Conservation (phyloP, 2,113 vertebrate genomes). For the Paradisaea rubra region DNA sequence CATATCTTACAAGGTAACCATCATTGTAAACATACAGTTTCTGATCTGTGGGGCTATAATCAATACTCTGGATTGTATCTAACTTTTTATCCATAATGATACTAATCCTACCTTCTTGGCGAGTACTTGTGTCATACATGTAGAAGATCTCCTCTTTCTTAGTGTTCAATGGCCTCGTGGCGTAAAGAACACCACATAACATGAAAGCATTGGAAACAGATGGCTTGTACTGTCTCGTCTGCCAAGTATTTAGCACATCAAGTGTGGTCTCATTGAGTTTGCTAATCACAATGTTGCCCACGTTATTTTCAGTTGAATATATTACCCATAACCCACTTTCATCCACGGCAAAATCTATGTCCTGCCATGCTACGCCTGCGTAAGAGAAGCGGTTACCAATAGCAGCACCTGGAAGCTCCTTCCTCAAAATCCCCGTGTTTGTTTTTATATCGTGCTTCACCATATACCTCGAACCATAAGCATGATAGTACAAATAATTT, state of each 20-base stretch:
- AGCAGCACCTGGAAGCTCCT: slow-evolving; percentile 70
- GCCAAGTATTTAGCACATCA: slow-evolving; percentile 85
- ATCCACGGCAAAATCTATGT: slow-evolving; percentile 87
- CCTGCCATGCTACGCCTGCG: slow-evolving; percentile 83
- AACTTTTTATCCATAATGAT: slow-evolving; percentile 67
- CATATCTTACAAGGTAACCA: slow-evolving; percentile 68
- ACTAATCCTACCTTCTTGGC: slow-evolving; percentile 44
- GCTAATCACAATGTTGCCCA: slow-evolving; percentile 90
- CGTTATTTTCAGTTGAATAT: slow-evolving; percentile 88
- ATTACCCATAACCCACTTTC: slow-evolving; percentile 94
- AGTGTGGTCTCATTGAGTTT: slow-evolving; percentile 90
- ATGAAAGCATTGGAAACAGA: slow-evolving; percentile 90
- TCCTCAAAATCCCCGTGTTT: slow-evolving; percentile 1
- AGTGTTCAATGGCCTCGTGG: slow-evolving; percentile 73
- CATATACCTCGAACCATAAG: slow-evolving; percentile 35
- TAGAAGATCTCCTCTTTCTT: slow-evolving; percentile 88
- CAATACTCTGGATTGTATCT: slow-evolving; percentile 69
- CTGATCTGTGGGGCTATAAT: slow-evolving; percentile 72
- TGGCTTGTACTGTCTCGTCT: slow-evolving; percentile 77
- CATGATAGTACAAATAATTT: slow-evolving; percentile 77
- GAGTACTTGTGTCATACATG: slow-evolving; percentile 80
- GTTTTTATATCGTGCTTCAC: slow-evolving; percentile 62
- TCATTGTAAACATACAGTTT: slow-evolving; percentile 73
- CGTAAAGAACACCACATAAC: slow-evolving; percentile 90
- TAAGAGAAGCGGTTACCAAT: slow-evolving; percentile 87